Evolutionary conservation across 2,888 invertebrate species (phyloP), one percentile per base, ranked within the genome.

Genomic region (Furcula furcula): DNA sequence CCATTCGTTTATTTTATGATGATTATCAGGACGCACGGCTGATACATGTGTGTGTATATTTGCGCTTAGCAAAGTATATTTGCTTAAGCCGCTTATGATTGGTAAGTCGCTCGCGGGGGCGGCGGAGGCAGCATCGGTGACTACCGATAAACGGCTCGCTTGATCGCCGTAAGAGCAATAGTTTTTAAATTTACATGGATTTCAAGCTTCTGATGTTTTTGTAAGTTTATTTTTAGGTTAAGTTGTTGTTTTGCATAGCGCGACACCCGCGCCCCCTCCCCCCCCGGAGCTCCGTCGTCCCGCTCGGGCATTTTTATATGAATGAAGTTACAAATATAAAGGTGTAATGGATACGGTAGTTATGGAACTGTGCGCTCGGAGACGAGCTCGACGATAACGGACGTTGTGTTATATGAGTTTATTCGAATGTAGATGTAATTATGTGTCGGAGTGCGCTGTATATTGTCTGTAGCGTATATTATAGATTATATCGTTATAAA

Each of bases 401-500:
- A 77, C 78, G 76, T 76, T 77, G 68, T 63, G 58, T 65, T 34
- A 54, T 57, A 52, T 57, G 53, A 48, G 55, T 53, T 43, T 54
- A 61, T 65, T 72, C 56, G 66, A 70, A 69, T 65, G 71, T 72
- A 73, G 76, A 42, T 39, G 67, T 65, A 73, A 64, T 28, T 53
- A 65, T 50, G 57, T 54, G 57, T 55, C 61, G 54, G 58, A 55
- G 65, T 60, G 70, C 66, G 66, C 76, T 76, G 77, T 80, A 75
- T 74, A 75, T 68, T 73, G 63, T 61, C 47, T 61, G 57, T 72
- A 64, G 65, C 67, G 69, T 75, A 69, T 71, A 53, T 59, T 63
- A 67, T 80, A 80, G 70, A 75, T 42, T 75, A 70, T 79, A 75
- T 74, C 56, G 67, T 65, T 67, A 62, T 71, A 76, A 60, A 70